Percentiles rank a stretch among this genome's conserved stretches.
Conservation (phyloP, 1,140 invertebrate species). For the Aricia agestis region DNA sequence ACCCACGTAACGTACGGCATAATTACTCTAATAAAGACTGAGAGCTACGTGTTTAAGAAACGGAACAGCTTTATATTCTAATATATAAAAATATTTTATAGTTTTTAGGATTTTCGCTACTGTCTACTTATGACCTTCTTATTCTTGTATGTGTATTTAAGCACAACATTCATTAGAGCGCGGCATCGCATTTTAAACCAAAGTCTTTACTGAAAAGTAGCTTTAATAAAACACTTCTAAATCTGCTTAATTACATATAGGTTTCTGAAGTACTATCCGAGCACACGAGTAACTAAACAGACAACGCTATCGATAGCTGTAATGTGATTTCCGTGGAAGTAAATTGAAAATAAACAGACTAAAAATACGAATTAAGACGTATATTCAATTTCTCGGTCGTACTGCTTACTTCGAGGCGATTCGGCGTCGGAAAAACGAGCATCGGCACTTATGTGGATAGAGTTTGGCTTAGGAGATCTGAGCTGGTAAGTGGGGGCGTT, state of each 20-base stretch:
- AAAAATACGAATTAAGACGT: slow-evolving; percentile 7
- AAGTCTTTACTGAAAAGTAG: no score
- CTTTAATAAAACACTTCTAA: no score
- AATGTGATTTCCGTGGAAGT: neutral
- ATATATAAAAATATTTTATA: neutral
- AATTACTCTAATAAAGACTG: slow-evolving; percentile 7
- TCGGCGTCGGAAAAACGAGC: neutral
- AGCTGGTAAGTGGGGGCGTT: slow-evolving; percentile 66
- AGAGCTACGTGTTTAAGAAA: neutral
- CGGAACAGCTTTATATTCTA: neutral
- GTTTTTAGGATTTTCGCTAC: no score
- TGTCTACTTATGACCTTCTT: no score
- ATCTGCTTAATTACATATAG: no score
- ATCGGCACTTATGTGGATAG: slow-evolving; percentile 29
- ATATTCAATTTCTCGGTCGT: neutral
- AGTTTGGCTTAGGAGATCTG: slow-evolving; percentile 56
- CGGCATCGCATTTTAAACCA: no score
- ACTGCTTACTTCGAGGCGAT: neutral
- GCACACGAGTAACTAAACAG: no score
- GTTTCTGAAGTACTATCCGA: no score
- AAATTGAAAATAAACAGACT: neutral
- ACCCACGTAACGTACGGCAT: slow-evolving; percentile 1
- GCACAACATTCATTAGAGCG: no score
- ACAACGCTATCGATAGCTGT: neutral
- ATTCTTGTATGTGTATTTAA: no score